Base-by-base conservation (phyloP, 1,140 invertebrate species). In the Cephus cinctus region DNA sequence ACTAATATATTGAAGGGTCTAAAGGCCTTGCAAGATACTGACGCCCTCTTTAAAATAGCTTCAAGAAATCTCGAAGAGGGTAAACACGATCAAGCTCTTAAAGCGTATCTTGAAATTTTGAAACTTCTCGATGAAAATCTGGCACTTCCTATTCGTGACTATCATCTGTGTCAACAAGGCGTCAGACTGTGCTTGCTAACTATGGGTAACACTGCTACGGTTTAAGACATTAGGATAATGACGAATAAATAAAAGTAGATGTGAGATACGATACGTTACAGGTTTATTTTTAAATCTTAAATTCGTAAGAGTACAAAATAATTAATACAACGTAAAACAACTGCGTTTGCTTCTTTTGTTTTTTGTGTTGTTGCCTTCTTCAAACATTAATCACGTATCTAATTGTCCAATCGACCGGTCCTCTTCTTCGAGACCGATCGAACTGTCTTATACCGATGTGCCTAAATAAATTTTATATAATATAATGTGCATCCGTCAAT, bases 111-210 rank as follows among this genome's bases (percentile, higher is more conserved):
- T n/a, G 79, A 87, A 66, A 81, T 88, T 15, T 63, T 90, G 12
- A 81, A 81, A 36, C 69, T 90, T 1, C 79, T 92, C 50, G 86
- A 91, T 43, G 77, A 83, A 34, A 83, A 82, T 5, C 62, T 94
- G 11, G 81, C 82, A 9, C 82, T 88, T 6, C 91, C 91, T 0
- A 90, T 89, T 55, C 82, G 78, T 61, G 90, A 92, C 57, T 91
- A 88, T 66, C 88, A 90, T 66, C 75, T 90, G 31, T 90, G 87
- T 59, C 89, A 93, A 52, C 88, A 94, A 74, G 83, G 86, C 15
- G 74, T 90, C 8, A 84, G 89, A 61, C 80, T 86, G 31, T 90
- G 88, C 52, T 82, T 84, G 61, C 71, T 91, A 1, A 71, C 83
- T 43, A 70, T 82, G 46, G 88, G 88, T 38, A 90, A 90, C 51